Evolutionary conservation across 2,888 invertebrate genomes (phyloP).

Genomic region (Cactoblastis cactorum): DNA sequence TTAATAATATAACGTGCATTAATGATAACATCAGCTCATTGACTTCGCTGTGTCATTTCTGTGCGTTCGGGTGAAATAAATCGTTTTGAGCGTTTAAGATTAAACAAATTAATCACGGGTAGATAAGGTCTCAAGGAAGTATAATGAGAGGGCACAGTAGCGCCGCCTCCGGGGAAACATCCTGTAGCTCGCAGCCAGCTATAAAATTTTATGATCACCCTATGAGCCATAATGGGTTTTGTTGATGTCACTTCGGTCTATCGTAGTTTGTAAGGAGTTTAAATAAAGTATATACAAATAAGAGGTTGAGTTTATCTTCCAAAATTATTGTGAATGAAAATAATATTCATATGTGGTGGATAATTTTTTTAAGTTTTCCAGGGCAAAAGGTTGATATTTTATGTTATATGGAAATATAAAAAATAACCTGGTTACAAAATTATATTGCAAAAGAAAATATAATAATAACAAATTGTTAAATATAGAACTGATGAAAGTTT

Average conservation of each 20-base stretch:
- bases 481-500: no score
- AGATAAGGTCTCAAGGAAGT: conserved; percentile 58
- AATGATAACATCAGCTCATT: conserved; percentile 16
- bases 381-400: no score
- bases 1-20: no score
- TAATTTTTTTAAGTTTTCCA: no score
- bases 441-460: no score
- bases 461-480: no score
- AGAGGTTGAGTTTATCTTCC: conserved; percentile 1
- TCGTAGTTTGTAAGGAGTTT: conserved; percentile 52
- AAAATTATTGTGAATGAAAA: background rate
- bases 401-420: no score
- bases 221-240: conserved; percentile 65
- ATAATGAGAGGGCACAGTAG: conserved; percentile 48
- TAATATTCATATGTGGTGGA: no score
- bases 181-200: conserved; percentile 50
- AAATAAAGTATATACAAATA: conserved; percentile 30
- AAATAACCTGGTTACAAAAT: no score
- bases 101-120: conserved; percentile 71
- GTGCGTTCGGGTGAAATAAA: conserved; percentile 40
- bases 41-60: conserved; percentile 31
- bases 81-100: conserved; percentile 47
- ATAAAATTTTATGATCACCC: conserved; percentile 72
- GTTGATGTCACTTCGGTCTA: conserved; percentile 61
- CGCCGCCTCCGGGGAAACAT: conserved; percentile 51